Evolutionary conservation across 2,797 vertebrate species (phyloP).

Genomic region (Macroramphosus scolopax): DNA sequence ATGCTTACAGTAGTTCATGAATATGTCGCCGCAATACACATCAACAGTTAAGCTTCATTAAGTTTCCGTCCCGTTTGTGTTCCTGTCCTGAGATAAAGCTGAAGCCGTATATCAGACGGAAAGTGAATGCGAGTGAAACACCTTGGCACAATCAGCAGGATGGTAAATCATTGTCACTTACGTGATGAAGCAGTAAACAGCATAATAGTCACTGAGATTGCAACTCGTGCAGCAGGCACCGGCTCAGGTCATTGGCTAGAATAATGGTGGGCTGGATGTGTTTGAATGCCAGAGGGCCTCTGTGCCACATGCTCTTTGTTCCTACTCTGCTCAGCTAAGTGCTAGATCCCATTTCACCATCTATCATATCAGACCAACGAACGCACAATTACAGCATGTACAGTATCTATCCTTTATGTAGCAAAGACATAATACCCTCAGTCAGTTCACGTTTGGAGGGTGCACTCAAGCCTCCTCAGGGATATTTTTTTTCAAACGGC

Average conservation of each 20-base stretch:
- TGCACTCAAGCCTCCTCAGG: constrained; percentile 19
- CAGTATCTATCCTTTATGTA: constrained; percentile 16
- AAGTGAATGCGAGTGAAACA: constrained; percentile 21
- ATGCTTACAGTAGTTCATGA: constrained; percentile 20
- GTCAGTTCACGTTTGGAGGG: constrained; percentile 23
- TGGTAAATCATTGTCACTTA: no score
- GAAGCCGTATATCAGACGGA: constrained; percentile 12
- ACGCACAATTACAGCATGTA: constrained; percentile 13
- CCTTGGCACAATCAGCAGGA: no score
- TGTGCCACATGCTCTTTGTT: no score
- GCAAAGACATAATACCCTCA: constrained; percentile 9
- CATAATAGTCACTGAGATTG: no score
- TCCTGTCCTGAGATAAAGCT: constrained; percentile 9
- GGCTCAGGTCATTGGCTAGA: constrained; percentile 8
- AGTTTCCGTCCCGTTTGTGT: constrained; percentile 22
- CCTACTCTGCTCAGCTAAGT: no score
- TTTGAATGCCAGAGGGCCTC: constrained; percentile 18
- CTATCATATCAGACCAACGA: constrained; percentile 16
- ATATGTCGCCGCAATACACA: constrained; percentile 32
- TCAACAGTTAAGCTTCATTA: constrained; percentile 2
- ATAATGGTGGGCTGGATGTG: constrained; percentile 5
- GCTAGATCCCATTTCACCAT: no score
- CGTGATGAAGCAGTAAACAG: no score
- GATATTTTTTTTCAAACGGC: no score
- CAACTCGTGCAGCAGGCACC: no score